Conservation (phyloP, 1,140 invertebrate species). For the Bathynomus jamesi region DNA sequence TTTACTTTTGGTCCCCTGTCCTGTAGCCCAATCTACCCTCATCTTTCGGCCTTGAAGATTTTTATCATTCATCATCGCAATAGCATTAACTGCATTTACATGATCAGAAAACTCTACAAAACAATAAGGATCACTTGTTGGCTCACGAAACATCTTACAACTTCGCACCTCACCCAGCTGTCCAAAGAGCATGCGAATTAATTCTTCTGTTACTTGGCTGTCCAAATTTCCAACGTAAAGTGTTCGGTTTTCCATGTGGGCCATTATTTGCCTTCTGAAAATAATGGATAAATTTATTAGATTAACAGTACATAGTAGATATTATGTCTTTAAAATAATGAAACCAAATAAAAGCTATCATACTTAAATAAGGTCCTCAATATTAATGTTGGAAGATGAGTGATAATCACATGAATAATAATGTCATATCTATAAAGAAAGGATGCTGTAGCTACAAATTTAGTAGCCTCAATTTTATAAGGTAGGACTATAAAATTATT, state of each 20-base stretch:
- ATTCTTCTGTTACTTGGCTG: constrained; percentile 48
- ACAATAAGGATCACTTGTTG: constrained; percentile 88
- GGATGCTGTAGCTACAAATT: too few species aligned
- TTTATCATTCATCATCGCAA: constrained; percentile 96
- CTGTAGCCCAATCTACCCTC: constrained; percentile 39
- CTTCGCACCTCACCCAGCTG: constrained; percentile 52
- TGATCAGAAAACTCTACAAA: constrained; percentile 96
- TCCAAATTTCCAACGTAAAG: constrained; percentile 52
- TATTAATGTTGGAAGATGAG: too few species aligned
- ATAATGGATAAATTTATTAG: too few species aligned
- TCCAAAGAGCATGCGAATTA: constrained; percentile 50
- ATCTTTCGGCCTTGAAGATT: constrained; percentile 34
- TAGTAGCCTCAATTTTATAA: too few species aligned
- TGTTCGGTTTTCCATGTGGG: constrained; percentile 27
- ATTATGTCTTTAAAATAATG: too few species aligned
- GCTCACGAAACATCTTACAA: constrained; percentile 56
- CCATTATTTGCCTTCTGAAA: constrained; percentile 13
- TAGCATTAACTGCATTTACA: constrained; percentile 80
- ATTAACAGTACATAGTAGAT: too few species aligned
- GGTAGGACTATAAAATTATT: too few species aligned
- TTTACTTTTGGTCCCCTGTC: constrained; percentile 36
- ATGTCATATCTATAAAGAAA: too few species aligned
- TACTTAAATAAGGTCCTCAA: too few species aligned
- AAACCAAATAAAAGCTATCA: too few species aligned
- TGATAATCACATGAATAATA: too few species aligned